Conservation (phyloP, 2,113 vertebrate species). For the Elgaria multicarinata region DNA sequence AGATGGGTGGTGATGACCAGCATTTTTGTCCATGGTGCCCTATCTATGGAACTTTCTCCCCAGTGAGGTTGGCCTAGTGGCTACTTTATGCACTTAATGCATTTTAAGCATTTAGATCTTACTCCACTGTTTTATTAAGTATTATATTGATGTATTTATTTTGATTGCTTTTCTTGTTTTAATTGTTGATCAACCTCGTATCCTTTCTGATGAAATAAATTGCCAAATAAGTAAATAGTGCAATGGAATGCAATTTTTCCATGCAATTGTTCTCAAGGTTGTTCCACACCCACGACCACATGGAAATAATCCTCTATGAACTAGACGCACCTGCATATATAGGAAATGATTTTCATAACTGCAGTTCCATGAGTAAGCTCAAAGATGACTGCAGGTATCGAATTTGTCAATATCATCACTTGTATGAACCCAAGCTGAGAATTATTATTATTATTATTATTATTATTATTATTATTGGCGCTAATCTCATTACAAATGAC, state of each 20-base stretch:
- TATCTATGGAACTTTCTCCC: not conserved
- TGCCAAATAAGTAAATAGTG: not conserved
- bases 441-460: not conserved
- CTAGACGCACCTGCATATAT: not conserved
- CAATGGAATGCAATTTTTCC: too few species aligned
- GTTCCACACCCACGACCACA: not conserved
- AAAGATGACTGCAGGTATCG: not conserved
- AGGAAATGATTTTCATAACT: not conserved
- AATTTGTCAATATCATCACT: not conserved
- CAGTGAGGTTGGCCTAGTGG: not conserved
- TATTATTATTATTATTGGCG: not conserved
- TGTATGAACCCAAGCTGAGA: not conserved
- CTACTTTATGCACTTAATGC: not conserved
- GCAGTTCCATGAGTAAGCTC: not conserved
- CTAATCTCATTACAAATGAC: not conserved
- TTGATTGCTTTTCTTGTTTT: not conserved
- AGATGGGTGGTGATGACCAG: too few species aligned
- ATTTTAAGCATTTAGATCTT: not conserved
- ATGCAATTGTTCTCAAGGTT: not conserved
- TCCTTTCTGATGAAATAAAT: not conserved
- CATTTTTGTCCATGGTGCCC: too few species aligned
- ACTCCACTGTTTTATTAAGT: not conserved
- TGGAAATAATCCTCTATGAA: not conserved
- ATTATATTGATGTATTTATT: not conserved
- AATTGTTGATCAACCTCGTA: not conserved